phyloP scores from a whole-genome alignment of 2,888 invertebrate species.

The Dasysyrphus tricinctus region DNA sequence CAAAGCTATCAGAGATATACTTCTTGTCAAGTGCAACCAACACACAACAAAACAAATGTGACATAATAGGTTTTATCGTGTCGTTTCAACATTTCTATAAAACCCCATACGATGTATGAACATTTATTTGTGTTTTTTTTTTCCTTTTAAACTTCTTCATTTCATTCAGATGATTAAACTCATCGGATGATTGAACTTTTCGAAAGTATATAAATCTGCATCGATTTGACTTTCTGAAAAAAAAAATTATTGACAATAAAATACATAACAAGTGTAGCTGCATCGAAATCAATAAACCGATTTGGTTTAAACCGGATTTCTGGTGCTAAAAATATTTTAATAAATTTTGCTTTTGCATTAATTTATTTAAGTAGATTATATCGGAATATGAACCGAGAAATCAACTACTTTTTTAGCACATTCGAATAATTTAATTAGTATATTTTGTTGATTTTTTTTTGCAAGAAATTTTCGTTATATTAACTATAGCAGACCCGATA shows the following conservation, averaged over 20 bases:
- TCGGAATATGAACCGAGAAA: not conserved
- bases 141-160: not conserved
- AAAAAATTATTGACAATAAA: not conserved
- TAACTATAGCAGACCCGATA: not conserved
- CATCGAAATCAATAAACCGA: conserved; percentile 13
- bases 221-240: not conserved
- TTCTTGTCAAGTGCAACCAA: conserved; percentile 19
- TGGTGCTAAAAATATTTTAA: not conserved
- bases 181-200: conserved; percentile 49
- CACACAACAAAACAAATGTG: not conserved
- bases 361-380: conserved; percentile 12
- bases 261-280: not conserved
- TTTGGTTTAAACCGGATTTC: conserved; percentile 18
- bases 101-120: not conserved
- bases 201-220: conserved; percentile 39
- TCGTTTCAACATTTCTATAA: not conserved
- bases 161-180: conserved; percentile 25
- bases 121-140: not conserved
- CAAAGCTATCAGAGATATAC: conserved; percentile 20
- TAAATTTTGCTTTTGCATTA: not conserved
- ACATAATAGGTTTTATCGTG: conserved; percentile 2
- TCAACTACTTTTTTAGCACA: not conserved
- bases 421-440: conserved; percentile 14
- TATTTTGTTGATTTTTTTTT: not conserved
- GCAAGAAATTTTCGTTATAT: not conserved